Conservation (phyloP, 2,113 vertebrate species). For the Salminus brasiliensis region DNA sequence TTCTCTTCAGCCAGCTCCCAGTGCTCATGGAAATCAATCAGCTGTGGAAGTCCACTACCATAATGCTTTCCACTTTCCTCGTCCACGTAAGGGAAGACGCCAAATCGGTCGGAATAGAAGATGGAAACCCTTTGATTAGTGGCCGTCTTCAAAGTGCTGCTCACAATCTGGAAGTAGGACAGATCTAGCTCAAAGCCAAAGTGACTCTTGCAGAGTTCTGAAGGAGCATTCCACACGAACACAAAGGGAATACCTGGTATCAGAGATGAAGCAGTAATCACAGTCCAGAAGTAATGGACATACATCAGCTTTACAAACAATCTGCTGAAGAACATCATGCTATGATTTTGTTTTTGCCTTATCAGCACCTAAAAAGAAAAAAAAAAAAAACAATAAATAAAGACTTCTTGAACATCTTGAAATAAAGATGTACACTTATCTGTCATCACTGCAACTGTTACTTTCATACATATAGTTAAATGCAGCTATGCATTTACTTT, state of each 20-base stretch:
- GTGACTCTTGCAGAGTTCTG: slow-evolving; percentile 72
- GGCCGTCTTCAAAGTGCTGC: slow-evolving; percentile 71
- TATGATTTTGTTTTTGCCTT: not conserved
- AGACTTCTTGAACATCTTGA: too few species aligned
- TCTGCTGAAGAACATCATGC: not conserved
- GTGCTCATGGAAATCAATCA: slow-evolving; percentile 65
- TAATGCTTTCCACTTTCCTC: slow-evolving; percentile 62
- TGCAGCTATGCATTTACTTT: too few species aligned
- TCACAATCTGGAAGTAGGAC: slow-evolving; percentile 73
- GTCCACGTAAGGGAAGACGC: slow-evolving; percentile 82
- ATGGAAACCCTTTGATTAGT: slow-evolving; percentile 78
- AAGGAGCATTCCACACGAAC: slow-evolving; percentile 84
- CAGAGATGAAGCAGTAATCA: not conserved
- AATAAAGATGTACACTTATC: too few species aligned
- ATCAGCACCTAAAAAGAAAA: not conserved
- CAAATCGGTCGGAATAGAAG: slow-evolving; percentile 84
- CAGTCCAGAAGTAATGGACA: not conserved
- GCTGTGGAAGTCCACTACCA: slow-evolving; percentile 80
- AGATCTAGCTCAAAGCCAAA: slow-evolving; percentile 74
- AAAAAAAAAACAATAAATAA: not conserved
- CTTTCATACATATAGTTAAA: too few species aligned
- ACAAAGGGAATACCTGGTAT: slow-evolving; percentile 68
- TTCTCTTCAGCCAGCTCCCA: slow-evolving; percentile 69
- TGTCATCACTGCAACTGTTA: too few species aligned
- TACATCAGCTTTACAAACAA: not conserved